These are phyloP conservation scores for Aphaenogaster ashmeadi DNA, from an alignment of 1,140 invertebrate species.

Conservation along the genomic window DNA sequence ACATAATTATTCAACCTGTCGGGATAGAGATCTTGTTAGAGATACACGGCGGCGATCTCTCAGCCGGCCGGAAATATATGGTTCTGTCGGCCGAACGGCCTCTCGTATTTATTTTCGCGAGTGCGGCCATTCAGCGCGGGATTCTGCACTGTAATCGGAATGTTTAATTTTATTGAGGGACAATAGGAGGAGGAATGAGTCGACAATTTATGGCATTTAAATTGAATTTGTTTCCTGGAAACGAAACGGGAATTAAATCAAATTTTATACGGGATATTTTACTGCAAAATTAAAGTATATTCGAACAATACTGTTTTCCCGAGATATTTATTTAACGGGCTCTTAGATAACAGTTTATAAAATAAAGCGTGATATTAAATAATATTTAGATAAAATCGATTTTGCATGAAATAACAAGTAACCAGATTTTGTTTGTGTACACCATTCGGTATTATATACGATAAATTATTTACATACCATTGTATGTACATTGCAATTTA, in stretches of 20 bases:
- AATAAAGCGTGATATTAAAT: background rate
- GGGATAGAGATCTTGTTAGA: constrained; percentile 39
- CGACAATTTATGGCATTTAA: constrained; percentile 23
- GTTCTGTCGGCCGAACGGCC: background rate
- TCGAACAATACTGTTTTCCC: background rate
- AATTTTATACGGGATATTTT: background rate
- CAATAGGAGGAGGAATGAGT: background rate
- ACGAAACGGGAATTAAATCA: constrained; percentile 23
- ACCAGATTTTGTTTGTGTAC: background rate
- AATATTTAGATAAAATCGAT: constrained; percentile 9
- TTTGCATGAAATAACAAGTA: background rate
- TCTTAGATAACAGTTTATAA: background rate
- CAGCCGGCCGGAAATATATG: constrained; percentile 39
- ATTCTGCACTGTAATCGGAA: background rate
- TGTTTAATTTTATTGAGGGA: constrained; percentile 30
- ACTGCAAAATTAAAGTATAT: constrained; percentile 15
- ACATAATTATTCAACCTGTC: constrained; percentile 86
- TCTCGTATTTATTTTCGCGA: constrained; percentile 32
- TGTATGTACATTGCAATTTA: background rate
- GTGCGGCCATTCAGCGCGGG: constrained; percentile 10
- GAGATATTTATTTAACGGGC: background rate
- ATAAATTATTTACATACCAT: background rate
- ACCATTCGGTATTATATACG: background rate
- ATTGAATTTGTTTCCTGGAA: background rate
- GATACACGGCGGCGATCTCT: constrained; percentile 1